phyloP scores from a whole-genome alignment of 2,797 vertebrate genomes.

The Knipowitschia caucasica region DNA sequence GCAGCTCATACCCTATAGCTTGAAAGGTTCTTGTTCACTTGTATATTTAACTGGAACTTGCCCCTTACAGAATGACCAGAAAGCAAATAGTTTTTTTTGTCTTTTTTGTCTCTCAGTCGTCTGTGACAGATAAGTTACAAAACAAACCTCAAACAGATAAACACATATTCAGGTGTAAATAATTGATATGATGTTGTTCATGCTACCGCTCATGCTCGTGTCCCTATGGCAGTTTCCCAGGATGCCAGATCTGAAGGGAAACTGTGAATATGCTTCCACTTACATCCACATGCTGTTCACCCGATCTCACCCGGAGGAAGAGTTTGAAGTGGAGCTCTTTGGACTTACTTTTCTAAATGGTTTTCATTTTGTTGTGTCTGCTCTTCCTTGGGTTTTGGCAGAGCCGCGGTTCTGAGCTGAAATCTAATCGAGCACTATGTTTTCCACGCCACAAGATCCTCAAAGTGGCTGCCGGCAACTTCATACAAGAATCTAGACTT shows the following conservation, averaged over 20 bases:
- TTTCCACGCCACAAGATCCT: slow-evolving; percentile 47
- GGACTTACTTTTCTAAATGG: slow-evolving; percentile 56
- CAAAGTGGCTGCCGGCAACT: slow-evolving; percentile 50
- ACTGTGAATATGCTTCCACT: slow-evolving; percentile 65
- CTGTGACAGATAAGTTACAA: too few species aligned
- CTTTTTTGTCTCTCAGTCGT: too few species aligned
- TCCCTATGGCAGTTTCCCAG: slow-evolving; percentile 15
- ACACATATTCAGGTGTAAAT: slow-evolving; percentile 29
- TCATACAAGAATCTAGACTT: slow-evolving; percentile 47
- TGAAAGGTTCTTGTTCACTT: too few species aligned
- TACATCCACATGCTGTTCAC: slow-evolving; percentile 41
- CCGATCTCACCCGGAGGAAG: slow-evolving; percentile 24
- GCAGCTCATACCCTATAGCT: too few species aligned
- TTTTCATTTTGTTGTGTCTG: slow-evolving; percentile 67
- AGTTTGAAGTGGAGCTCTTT: slow-evolving; percentile 62
- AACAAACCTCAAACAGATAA: too few species aligned
- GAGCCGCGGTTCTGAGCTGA: slow-evolving; percentile 45
- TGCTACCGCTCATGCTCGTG: slow-evolving; percentile 18
- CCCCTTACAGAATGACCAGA: too few species aligned
- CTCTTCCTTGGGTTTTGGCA: slow-evolving; percentile 51
- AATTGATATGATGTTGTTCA: slow-evolving; percentile 12
- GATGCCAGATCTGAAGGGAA: slow-evolving; percentile 15
- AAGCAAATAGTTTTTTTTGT: too few species aligned
- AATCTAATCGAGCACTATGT: slow-evolving; percentile 51
- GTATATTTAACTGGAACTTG: too few species aligned